phyloP scores from a whole-genome alignment of 64 coral and sea anemone species.

The Cladopsammia gracilis region DNA sequence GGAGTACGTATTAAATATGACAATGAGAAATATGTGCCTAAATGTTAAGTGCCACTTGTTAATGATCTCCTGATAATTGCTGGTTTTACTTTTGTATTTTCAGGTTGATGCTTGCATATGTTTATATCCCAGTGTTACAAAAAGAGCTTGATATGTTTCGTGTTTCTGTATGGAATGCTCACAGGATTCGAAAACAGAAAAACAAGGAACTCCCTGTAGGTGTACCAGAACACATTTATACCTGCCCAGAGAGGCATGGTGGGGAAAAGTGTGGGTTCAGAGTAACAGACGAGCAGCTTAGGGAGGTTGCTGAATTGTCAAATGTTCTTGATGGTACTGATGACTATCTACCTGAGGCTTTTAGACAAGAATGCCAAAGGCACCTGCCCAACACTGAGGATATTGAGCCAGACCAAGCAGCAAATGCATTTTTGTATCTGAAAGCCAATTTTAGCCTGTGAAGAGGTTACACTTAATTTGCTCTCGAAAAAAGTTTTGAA shows the following conservation, averaged over 20 bases:
- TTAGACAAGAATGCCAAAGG: constrained; percentile 53
- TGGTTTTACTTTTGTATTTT: neutral
- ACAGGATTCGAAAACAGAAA: constrained; percentile 54
- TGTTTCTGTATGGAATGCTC: constrained; percentile 51
- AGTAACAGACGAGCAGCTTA: constrained; percentile 57
- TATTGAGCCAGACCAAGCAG: constrained; percentile 68
- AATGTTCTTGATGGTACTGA: constrained; percentile 33
- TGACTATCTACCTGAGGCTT: constrained; percentile 63
- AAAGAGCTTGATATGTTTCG: constrained; percentile 61
- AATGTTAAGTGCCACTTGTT: too few relatives aligned
- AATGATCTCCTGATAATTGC: too few relatives aligned
- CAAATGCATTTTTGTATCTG: constrained; percentile 68
- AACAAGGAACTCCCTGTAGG: constrained; percentile 54
- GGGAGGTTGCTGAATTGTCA: constrained; percentile 46
- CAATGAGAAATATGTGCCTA: too few relatives aligned
- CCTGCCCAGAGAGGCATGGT: constrained; percentile 53
- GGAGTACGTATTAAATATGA: too few relatives aligned
- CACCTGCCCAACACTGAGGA: constrained; percentile 51
- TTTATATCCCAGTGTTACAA: constrained; percentile 64
- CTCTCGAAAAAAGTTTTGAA: too few relatives aligned
- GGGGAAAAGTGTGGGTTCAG: constrained; percentile 60
- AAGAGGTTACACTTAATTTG: too few relatives aligned
- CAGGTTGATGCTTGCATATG: constrained; percentile 52
- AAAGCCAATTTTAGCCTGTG: neutral
- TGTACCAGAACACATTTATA: constrained; percentile 67